Evolutionary conservation across 2,888 invertebrate species (phyloP).

Genomic region (Sipha maydis): DNA sequence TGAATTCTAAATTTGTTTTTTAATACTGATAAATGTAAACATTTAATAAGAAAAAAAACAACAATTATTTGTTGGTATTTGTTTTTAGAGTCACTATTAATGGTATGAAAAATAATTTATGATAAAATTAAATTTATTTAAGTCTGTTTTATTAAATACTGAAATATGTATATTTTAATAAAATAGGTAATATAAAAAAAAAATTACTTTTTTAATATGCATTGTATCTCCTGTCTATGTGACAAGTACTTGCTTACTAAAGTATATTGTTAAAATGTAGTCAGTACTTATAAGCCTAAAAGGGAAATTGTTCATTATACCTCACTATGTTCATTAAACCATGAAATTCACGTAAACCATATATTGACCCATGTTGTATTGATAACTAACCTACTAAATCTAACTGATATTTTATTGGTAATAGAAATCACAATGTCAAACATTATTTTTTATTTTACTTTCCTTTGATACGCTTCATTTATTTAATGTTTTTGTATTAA

Average conservation of each 20-base stretch:
- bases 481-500: neutral
- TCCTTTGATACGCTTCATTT: constrained; percentile 56
- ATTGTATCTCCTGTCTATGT: constrained; percentile 20
- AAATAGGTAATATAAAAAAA: neutral
- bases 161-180: neutral
- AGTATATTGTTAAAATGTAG: neutral
- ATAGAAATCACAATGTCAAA: constrained; percentile 36
- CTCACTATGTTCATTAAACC: constrained; percentile 31
- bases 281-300: neutral
- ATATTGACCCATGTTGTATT: neutral
- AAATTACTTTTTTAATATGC: constrained; percentile 33
- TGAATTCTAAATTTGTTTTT: too few species aligned
- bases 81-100: too few species aligned
- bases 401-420: neutral
- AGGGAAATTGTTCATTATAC: constrained; percentile 23
- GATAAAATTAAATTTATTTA: too few species aligned
- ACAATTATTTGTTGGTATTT: too few species aligned
- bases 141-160: neutral
- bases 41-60: too few species aligned
- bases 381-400: neutral
- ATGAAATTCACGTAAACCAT: constrained; percentile 20
- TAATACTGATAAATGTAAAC: too few species aligned
- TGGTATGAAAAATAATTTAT: too few species aligned
- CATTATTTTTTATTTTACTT: constrained; percentile 42
- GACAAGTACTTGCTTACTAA: constrained; percentile 29